A percentile compares a stretch with the other conserved stretches of the same genome.
These are phyloP conservation scores for Melanocharis versteri DNA, from an alignment of 2,113 vertebrate species.

Conservation along the genomic window DNA sequence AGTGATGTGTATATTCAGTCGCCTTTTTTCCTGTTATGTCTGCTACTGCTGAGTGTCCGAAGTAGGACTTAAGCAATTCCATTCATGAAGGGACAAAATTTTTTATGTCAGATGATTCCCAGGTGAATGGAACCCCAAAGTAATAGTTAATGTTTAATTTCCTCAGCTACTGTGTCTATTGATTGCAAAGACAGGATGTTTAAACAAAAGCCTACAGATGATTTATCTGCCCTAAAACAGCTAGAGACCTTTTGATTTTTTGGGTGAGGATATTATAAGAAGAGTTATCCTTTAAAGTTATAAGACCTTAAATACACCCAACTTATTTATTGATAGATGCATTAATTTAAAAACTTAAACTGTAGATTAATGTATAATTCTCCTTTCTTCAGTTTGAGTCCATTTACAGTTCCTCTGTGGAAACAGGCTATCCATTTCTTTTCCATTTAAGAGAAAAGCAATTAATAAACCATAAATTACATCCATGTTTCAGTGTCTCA, in stretches of 20 bases:
- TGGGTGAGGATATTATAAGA: not conserved
- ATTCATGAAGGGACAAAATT: not conserved
- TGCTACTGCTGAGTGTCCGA: not conserved
- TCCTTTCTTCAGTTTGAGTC: not conserved
- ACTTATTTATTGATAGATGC: not conserved
- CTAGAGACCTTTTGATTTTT: not conserved
- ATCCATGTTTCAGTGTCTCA: not conserved
- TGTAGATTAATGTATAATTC: not conserved
- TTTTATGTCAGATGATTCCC: not conserved
- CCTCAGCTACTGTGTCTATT: not conserved
- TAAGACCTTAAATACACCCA: not conserved
- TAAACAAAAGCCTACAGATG: not conserved
- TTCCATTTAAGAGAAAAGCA: not conserved
- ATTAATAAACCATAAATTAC: not conserved
- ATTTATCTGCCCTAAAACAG: not conserved
- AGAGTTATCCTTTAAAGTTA: not conserved
- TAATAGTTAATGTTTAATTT: not conserved
- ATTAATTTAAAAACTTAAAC: not conserved
- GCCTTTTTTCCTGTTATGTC: not conserved
- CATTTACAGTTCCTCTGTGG: not conserved
- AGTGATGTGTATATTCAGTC: not conserved
- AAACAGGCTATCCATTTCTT: not conserved
- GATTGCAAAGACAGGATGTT: not conserved
- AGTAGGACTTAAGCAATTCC: not conserved
- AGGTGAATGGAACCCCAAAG: not conserved